Evolutionary conservation across 1,140 invertebrate species (phyloP).

Genomic region (Oryzaephilus surinamensis): DNA sequence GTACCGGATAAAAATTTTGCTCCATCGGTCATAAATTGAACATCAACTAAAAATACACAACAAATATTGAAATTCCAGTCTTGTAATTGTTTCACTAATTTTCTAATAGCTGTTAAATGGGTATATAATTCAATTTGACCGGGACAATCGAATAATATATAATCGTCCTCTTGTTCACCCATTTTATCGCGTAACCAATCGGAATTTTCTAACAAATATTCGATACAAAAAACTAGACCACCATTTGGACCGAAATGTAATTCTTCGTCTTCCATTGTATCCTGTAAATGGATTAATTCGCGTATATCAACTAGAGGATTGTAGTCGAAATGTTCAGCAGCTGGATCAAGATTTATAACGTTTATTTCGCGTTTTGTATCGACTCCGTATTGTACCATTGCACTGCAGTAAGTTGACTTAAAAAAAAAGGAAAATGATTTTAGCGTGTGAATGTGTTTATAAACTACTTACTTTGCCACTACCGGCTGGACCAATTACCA

Average conservation of each 20-base stretch:
- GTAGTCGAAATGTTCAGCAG: slow-evolving; percentile 93
- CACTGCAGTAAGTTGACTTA: slow-evolving; percentile 90
- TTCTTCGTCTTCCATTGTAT: slow-evolving; percentile 94
- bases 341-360: slow-evolving; percentile 95
- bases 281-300: slow-evolving; percentile 88
- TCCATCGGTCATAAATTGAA: slow-evolving; percentile 94
- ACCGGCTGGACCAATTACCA: slow-evolving; percentile 91
- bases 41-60: slow-evolving; percentile 87
- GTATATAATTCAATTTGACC: slow-evolving; percentile 98
- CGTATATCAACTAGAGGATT: slow-evolving; percentile 78
- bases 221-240: slow-evolving; percentile 92
- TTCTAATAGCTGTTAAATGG: slow-evolving; percentile 81
- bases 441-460: background rate
- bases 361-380: slow-evolving; percentile 63
- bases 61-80: slow-evolving; percentile 86
- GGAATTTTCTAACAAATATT: slow-evolving; percentile 84
- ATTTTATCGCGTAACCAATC: slow-evolving; percentile 85
- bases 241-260: slow-evolving; percentile 96
- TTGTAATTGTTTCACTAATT: slow-evolving; percentile 71
- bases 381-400: slow-evolving; percentile 74
- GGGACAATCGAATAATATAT: slow-evolving; percentile 97
- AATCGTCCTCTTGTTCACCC: slow-evolving; percentile 73
- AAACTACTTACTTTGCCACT: slow-evolving; percentile 72
- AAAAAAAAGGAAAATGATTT: slow-evolving; percentile 5
- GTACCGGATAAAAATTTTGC: slow-evolving; percentile 93